Evolutionary conservation across 2,797 vertebrate species (phyloP), one percentile per base, ranked within the genome.

Genomic region (Enoplosus armatus): DNA sequence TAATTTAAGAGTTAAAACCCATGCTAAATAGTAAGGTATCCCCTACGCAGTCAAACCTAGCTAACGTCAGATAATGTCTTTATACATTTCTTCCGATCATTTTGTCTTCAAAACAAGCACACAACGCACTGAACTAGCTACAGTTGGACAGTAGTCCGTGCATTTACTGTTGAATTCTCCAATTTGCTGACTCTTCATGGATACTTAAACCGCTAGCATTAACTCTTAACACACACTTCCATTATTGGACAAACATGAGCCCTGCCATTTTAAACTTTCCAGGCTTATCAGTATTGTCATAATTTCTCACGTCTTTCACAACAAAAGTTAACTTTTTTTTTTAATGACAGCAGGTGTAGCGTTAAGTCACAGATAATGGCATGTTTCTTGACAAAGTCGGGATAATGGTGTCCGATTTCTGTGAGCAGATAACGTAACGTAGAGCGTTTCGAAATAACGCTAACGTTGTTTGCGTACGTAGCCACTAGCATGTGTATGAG

Each of bases 321-420:
- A 2, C 14, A 0, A 15, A 16, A 1, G 3, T 2, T n/a, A 1
- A 0, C 24, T 31, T 60, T 2, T 4, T 31, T 60, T 2, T 4
- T 1, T 47, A 31, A 2, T 11, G 5, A 5, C 29, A 71, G 11
- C 26, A 31, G 11, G n/a, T 59, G 45, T n/a, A n/a, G n/a, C n/a
- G n/a, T n/a, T 14, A 10, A 29, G 16, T 15, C 4, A 7, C 10
- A 26, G 20, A 11, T 22, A 12, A 15, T 8, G 1, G 48, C 10
- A 8, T n/a, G 47, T 43, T 10, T 18, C 11, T 26, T 18, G n/a
- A 43, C 60, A 20, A 33, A 12, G 29, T 74, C 18, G 3, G 33
- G 24, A 50, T 14, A 22, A 10, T 2, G 26, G 50, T 41, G 82
- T 79, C 56, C 3, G 3, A 33, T 72, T 69, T 72, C 65, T 55